phyloP scores from a whole-genome alignment of 2,888 invertebrate species.

The Trachelus stipa region DNA sequence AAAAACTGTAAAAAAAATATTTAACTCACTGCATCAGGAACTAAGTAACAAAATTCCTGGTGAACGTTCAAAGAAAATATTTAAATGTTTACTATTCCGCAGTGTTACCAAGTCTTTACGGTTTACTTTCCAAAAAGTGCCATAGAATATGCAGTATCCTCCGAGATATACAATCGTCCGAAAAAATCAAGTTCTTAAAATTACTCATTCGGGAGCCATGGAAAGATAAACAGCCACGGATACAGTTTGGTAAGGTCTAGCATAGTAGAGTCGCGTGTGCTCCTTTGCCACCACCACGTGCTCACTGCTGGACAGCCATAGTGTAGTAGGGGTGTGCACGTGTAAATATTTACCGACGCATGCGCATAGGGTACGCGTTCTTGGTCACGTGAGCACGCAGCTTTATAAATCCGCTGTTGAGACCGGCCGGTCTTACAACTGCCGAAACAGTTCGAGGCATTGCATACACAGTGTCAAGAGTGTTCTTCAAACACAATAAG shows the following conservation, averaged over 20 bases:
- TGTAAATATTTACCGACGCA: constrained; percentile 63
- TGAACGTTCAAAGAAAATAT: not conserved
- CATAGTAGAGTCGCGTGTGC: not conserved
- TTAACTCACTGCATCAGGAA: not conserved
- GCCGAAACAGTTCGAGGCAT: constrained; percentile 27
- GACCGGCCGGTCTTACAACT: constrained; percentile 62
- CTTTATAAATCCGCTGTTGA: constrained; percentile 55
- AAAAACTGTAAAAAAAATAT: not conserved
- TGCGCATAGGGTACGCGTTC: constrained; percentile 41
- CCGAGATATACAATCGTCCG: not conserved
- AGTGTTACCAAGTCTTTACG: not conserved
- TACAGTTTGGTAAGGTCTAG: not conserved
- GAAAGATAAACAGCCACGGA: not conserved
- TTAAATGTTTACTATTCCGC: not conserved
- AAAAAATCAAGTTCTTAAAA: not conserved
- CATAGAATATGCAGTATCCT: not conserved
- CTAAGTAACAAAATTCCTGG: not conserved
- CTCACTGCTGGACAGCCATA: not conserved
- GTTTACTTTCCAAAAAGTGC: not conserved
- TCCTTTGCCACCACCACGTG: constrained; percentile 7
- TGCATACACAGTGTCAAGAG: not conserved
- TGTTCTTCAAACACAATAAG: not conserved
- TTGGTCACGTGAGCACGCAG: constrained; percentile 58
- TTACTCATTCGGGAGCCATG: not conserved
- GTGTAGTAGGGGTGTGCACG: constrained; percentile 44